These are phyloP conservation scores for Nymphalis polychloros DNA, from an alignment of 2,888 invertebrate genomes.

Conservation along the genomic window DNA sequence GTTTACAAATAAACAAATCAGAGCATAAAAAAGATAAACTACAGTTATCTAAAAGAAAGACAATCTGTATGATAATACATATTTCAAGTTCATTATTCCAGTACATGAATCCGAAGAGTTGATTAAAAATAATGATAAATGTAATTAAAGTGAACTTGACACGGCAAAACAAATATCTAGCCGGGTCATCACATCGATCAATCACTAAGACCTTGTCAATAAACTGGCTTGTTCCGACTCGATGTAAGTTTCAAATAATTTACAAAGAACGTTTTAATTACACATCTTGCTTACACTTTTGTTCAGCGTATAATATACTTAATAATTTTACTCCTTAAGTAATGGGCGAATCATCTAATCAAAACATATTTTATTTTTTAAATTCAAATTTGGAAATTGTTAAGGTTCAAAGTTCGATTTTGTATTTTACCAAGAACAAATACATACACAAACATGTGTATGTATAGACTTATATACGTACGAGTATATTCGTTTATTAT, in stretches of 20 bases:
- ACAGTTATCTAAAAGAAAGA: slow-evolving; percentile 16
- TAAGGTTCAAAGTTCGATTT: too few species aligned
- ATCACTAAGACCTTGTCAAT: slow-evolving; percentile 62
- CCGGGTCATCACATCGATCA: slow-evolving; percentile 67
- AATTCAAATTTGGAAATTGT: too few species aligned
- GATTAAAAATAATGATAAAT: slow-evolving; percentile 50
- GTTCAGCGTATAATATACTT: not conserved
- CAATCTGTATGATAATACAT: slow-evolving; percentile 4
- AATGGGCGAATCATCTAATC: too few species aligned
- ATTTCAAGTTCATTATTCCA: slow-evolving; percentile 26
- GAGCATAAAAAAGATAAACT: not conserved
- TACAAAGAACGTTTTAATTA: slow-evolving; percentile 41
- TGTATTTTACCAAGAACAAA: too few species aligned
- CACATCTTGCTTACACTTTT: not conserved
- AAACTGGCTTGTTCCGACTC: slow-evolving; percentile 43
- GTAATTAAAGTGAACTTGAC: slow-evolving; percentile 67
- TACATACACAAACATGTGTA: too few species aligned
- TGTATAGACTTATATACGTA: too few species aligned
- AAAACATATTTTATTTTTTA: too few species aligned
- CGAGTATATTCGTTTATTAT: too few species aligned
- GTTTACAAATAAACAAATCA: not conserved
- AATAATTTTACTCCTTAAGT: too few species aligned
- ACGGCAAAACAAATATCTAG: slow-evolving; percentile 60
- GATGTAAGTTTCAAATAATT: slow-evolving; percentile 43
- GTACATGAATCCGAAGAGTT: slow-evolving; percentile 33